These are phyloP conservation scores for Cancer borealis DNA, from an alignment of 2,888 invertebrate species.

Conservation along the genomic window DNA sequence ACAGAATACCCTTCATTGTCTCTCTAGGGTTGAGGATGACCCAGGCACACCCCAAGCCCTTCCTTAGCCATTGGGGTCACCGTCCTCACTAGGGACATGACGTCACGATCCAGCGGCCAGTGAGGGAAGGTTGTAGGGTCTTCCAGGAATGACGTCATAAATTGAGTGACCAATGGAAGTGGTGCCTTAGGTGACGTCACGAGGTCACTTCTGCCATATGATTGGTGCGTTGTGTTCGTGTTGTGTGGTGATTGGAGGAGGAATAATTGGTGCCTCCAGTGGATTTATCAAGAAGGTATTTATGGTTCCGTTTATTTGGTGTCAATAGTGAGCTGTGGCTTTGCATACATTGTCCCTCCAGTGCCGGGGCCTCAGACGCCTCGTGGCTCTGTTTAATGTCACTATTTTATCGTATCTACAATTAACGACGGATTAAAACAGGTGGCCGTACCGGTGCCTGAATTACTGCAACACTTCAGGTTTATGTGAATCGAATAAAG, in stretches of 20 bases:
- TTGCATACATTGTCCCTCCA: neutral
- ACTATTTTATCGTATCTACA: neutral
- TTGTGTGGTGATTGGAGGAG: constrained; percentile 7
- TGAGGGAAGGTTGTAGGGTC: neutral
- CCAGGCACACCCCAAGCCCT: neutral
- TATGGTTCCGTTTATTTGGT: constrained; percentile 41
- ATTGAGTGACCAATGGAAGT: neutral
- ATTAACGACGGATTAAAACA: neutral
- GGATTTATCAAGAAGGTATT: constrained; percentile 11
- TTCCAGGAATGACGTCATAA: neutral
- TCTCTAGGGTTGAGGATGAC: neutral
- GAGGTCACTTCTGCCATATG: neutral
- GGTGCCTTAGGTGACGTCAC: neutral
- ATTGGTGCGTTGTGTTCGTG: constrained; percentile 8
- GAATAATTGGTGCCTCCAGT: constrained; percentile 11
- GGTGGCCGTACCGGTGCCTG: neutral
- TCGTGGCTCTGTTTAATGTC: neutral
- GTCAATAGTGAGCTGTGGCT: neutral
- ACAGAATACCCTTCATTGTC: neutral
- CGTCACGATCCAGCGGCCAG: neutral
- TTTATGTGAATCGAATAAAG: neutral
- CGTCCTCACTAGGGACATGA: neutral
- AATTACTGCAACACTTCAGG: neutral
- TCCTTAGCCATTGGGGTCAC: neutral
- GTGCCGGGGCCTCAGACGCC: neutral